Conservation (phyloP, 1,140 invertebrate species). For the Rhopalosiphum maidis region DNA sequence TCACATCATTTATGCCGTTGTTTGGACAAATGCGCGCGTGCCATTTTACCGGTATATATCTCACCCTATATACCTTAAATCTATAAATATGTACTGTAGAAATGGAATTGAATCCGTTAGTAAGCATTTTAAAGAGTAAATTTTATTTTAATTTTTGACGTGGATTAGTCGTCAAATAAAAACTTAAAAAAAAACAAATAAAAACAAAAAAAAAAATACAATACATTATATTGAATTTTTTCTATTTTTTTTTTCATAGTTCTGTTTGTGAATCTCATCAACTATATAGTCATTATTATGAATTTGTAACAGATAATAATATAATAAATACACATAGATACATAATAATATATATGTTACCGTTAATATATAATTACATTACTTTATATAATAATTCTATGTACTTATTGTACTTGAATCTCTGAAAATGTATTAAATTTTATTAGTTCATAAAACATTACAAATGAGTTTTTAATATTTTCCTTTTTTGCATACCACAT, state of each 20-base stretch:
- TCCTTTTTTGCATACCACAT: neutral
- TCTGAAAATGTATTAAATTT: constrained; percentile 37
- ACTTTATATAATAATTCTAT: neutral
- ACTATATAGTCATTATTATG: constrained; percentile 18
- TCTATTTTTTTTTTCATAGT: neutral
- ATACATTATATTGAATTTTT: neutral
- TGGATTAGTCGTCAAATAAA: neutral
- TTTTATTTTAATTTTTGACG: constrained; percentile 16
- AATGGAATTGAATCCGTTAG: constrained; percentile 22
- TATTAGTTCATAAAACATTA: constrained; percentile 31
- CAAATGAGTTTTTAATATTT: neutral
- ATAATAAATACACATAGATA: neutral
- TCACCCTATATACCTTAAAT: neutral
- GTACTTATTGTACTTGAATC: constrained; percentile 50
- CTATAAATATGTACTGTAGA: neutral
- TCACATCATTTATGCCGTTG: neutral
- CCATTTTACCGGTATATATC: neutral
- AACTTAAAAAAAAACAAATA: too few species aligned
- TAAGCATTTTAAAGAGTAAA: constrained; percentile 21
- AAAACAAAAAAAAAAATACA: too few species aligned
- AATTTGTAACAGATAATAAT: neutral
- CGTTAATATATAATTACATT: neutral
- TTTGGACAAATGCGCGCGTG: neutral
- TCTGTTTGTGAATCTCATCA: constrained; percentile 30
- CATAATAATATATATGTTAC: neutral